phyloP scores from a whole-genome alignment of 2,113 vertebrate species.

The Mionectes macconnelli region DNA sequence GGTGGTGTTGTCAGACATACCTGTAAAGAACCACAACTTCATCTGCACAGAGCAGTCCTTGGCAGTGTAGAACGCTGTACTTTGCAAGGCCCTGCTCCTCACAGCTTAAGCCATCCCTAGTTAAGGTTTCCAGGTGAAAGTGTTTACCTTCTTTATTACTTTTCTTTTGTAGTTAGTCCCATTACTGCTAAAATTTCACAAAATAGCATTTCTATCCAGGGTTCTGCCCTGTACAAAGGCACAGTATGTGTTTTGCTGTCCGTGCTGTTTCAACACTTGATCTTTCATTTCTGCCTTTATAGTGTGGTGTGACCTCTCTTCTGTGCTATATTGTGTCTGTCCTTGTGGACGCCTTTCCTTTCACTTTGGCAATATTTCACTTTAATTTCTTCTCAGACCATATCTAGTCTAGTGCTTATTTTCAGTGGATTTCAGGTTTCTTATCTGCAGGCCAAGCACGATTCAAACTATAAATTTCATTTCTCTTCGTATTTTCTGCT shows the following conservation, averaged over 20 bases:
- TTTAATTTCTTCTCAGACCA: neutral
- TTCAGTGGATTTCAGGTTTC: neutral
- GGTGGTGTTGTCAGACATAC: accelerated
- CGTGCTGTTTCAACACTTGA: neutral
- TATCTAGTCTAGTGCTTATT: neutral
- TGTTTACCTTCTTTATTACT: neutral
- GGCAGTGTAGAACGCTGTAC: neutral
- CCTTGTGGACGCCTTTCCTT: neutral
- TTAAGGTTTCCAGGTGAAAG: neutral
- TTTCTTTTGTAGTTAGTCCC: neutral
- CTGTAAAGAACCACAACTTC: neutral
- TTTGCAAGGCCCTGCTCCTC: neutral
- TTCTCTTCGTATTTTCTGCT: neutral
- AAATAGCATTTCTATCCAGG: neutral
- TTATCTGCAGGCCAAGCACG: neutral
- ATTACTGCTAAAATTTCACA: neutral
- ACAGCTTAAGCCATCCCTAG: neutral
- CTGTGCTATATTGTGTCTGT: neutral
- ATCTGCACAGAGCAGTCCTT: neutral
- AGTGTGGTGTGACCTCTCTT: neutral
- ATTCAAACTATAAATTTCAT: neutral
- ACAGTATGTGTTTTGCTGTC: neutral
- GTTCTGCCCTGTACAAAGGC: neutral
- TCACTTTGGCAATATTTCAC: neutral
- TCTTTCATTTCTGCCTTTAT: neutral